Percentiles rank a stretch among this genome's conserved stretches.
Evolutionary conservation across 2,113 vertebrate genomes (phyloP).

Genomic region (Tragelaphus strepsiceros): DNA sequence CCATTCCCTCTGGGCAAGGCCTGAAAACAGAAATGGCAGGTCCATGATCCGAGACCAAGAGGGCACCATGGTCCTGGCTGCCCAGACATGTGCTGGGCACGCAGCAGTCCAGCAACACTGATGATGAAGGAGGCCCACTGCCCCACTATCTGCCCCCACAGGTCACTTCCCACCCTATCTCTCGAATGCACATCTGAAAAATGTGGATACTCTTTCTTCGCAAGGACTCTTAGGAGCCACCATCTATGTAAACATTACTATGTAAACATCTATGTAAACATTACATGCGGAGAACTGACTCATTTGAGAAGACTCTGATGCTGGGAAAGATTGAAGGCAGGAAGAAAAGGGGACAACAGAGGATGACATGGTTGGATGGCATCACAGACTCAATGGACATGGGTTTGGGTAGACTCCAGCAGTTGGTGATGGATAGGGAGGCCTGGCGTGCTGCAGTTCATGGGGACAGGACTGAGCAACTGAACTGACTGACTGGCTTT

Average conservation of each 20-base stretch:
- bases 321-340: not conserved
- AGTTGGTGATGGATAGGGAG: not conserved
- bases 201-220: not conserved
- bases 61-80: not conserved
- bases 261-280: too few species aligned
- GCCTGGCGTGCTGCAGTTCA: not conserved
- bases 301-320: not conserved
- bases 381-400: not conserved
- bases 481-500: not conserved
- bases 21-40: too few species aligned
- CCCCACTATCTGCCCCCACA: not conserved
- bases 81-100: not conserved
- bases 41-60: not conserved
- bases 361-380: not conserved
- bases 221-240: not conserved
- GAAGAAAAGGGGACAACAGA: not conserved
- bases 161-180: not conserved
- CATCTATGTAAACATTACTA: not conserved
- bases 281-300: not conserved
- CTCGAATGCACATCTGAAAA: not conserved
- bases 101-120: not conserved
- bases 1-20: too few species aligned
- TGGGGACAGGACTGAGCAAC: not conserved
- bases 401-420: not conserved
- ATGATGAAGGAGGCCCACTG: not conserved